These are phyloP conservation scores for Mellivora capensis DNA, from an alignment of 2,113 vertebrate species.

Conservation along the genomic window DNA sequence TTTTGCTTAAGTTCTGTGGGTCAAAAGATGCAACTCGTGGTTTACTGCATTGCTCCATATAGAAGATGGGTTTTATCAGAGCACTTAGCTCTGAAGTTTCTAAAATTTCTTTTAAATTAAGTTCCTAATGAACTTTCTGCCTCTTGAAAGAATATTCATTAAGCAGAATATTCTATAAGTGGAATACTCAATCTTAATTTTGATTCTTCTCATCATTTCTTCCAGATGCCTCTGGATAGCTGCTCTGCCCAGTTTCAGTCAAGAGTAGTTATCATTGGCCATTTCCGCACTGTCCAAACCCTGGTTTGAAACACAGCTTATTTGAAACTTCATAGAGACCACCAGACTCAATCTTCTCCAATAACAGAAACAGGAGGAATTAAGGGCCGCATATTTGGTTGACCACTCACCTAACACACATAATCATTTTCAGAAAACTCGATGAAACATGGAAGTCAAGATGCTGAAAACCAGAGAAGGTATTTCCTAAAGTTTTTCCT, in stretches of 20 bases:
- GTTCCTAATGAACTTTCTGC: not conserved
- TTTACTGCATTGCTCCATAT: not conserved
- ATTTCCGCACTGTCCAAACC: not conserved
- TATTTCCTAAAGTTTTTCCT: not conserved
- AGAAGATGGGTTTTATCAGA: not conserved
- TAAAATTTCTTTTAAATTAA: not conserved
- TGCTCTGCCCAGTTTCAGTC: not conserved
- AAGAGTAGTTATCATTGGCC: not conserved
- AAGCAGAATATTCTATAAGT: not conserved
- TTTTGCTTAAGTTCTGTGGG: not conserved
- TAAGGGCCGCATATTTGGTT: not conserved
- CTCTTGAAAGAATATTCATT: not conserved
- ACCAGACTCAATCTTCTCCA: not conserved
- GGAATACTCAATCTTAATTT: not conserved
- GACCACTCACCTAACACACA: not conserved
- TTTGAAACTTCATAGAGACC: not conserved
- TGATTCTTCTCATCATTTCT: not conserved
- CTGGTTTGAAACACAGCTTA: not conserved
- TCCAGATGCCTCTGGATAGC: not conserved
- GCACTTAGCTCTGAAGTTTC: not conserved
- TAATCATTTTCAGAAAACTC: slow-evolving; percentile 3
- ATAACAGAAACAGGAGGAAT: not conserved
- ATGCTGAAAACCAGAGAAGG: not conserved
- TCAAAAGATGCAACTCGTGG: not conserved
- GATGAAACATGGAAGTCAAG: not conserved